These are phyloP conservation scores for Panulirus ornatus DNA, from an alignment of 1,140 invertebrate species.

Conservation along the genomic window DNA sequence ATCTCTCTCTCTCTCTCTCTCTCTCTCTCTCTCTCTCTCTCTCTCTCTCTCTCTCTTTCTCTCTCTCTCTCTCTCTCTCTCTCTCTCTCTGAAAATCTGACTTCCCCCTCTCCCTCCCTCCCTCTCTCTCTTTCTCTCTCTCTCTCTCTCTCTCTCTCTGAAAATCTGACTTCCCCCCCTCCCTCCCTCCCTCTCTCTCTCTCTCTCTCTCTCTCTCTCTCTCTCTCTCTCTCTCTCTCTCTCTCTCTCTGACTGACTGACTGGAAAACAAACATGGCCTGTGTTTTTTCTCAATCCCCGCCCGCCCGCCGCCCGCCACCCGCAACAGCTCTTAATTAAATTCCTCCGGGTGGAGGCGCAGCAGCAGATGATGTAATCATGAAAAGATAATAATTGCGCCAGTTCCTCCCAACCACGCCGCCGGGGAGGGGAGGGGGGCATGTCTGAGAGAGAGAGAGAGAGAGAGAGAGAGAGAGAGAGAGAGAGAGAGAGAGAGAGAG, in stretches of 20 bases:
- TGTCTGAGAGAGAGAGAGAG: too few species aligned
- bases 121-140: neutral
- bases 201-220: neutral
- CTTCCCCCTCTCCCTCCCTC: too few species aligned
- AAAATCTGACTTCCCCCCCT: too few species aligned
- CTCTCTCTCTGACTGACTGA: slow-evolving; percentile 10
- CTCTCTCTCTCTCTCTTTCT: neutral
- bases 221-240: slow-evolving; percentile 8
- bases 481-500: neutral
- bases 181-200: neutral
- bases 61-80: slow-evolving; percentile 23
- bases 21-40: neutral
- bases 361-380: too few species aligned
- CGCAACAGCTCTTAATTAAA: neutral
- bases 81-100: too few species aligned
- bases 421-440: too few species aligned
- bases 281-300: too few species aligned
- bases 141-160: too few species aligned
- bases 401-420: too few species aligned
- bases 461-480: neutral
- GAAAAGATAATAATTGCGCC: too few species aligned
- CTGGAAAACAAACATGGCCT: too few species aligned
- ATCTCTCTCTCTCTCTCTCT: neutral
- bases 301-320: neutral
- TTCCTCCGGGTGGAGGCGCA: too few species aligned